These are phyloP conservation scores for Hydractinia echinata DNA, from an alignment of 30 jellyfish, hydroid and myxozoan species.

Conservation along the genomic window DNA sequence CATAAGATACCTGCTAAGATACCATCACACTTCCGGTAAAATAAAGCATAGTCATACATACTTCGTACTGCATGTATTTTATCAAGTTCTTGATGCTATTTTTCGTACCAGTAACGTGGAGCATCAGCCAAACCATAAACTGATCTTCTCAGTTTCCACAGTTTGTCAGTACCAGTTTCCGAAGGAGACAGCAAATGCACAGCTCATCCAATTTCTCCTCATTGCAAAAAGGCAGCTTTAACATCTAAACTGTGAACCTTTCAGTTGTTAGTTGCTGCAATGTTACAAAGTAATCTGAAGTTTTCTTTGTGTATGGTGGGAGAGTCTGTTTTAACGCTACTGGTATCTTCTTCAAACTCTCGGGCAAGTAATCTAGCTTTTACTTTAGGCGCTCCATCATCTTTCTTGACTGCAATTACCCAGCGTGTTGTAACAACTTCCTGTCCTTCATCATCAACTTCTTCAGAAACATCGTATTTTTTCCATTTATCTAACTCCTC, in stretches of 20 bases:
- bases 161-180: neutral
- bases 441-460: constrained; percentile 3
- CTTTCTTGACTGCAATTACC: neutral
- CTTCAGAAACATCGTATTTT: too few relatives aligned
- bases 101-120: neutral
- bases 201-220: neutral
- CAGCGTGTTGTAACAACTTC: neutral
- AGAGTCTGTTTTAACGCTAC: constrained; percentile 4
- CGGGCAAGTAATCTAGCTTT: neutral
- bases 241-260: too few relatives aligned
- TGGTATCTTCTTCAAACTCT: neutral
- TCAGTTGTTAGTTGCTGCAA: too few relatives aligned
- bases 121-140: neutral
- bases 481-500: neutral
- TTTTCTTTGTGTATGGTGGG: neutral
- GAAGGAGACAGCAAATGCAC: constrained; percentile 5
- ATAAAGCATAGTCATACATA: neutral
- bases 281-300: neutral
- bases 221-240: too few relatives aligned
- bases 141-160: neutral
- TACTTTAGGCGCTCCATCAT: neutral
- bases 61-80: neutral
- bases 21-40: neutral
- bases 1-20: neutral
- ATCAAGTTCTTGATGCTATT: neutral